phyloP scores from a whole-genome alignment of 2,113 vertebrate species.

The Poeciliopsis prolifica region DNA sequence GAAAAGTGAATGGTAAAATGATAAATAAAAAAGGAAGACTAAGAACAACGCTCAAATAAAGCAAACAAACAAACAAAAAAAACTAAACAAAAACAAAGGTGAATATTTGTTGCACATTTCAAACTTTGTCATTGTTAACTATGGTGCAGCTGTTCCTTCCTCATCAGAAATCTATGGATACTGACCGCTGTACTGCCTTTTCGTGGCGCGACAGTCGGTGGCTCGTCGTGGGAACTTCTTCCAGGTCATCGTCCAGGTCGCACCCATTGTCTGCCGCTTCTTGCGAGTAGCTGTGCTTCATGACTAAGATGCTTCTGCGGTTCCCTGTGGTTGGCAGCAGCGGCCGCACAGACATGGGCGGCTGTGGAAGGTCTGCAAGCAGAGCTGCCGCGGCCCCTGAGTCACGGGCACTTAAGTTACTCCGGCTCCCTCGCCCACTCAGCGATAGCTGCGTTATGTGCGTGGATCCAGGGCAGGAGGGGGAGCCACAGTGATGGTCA shows the following conservation, averaged over 20 bases:
- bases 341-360: conserved; percentile 82
- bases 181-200: conserved; percentile 99
- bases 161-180: conserved; percentile 93
- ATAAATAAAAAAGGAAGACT: conserved; percentile 38
- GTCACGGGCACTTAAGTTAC: conserved; percentile 91
- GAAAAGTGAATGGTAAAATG: conserved; percentile 50
- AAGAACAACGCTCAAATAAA: conserved; percentile 47
- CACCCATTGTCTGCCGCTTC: conserved; percentile 89
- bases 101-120: conserved; percentile 75
- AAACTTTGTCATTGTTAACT: conserved; percentile 44
- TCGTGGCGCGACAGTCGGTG: conserved; percentile 97
- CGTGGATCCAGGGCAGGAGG: conserved; percentile 67
- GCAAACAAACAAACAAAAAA: conserved; percentile 1
- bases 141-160: conserved; percentile 72
- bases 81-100: conserved; percentile 59
- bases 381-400: conserved; percentile 76
- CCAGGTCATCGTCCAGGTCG: conserved; percentile 95
- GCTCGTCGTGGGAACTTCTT: conserved; percentile 97
- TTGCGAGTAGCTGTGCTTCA: conserved; percentile 99
- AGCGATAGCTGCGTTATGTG: conserved; percentile 80
- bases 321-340: conserved; percentile 84
- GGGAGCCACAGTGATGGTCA: conserved; percentile 96
- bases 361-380: conserved; percentile 89
- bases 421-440: conserved; percentile 90
- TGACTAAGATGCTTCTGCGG: conserved; percentile 95